A percentile compares a stretch with the other conserved stretches of the same genome.
Conservation (phyloP, 2,113 vertebrate genomes). For the Vombatus ursinus region DNA sequence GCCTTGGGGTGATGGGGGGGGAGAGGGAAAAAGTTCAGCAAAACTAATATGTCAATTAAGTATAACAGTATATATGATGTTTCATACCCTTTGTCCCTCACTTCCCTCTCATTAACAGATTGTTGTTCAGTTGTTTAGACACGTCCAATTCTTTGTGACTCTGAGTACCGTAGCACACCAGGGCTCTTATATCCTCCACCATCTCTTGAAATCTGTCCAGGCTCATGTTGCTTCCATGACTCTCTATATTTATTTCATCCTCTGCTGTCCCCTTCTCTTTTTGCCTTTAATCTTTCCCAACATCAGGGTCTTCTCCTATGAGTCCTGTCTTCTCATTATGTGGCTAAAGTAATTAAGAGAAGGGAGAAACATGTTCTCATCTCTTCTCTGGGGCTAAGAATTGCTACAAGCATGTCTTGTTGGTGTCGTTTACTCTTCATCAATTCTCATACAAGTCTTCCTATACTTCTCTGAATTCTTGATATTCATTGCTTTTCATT, state of each 20-base stretch:
- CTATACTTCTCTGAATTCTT: neutral
- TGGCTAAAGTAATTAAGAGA: no score
- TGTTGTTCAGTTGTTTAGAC: neutral
- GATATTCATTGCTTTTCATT: neutral
- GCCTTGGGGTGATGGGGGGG: no score
- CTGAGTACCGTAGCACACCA: neutral
- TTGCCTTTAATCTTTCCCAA: no score
- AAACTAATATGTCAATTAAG: neutral
- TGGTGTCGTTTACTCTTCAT: no score
- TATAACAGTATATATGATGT: neutral
- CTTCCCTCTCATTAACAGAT: neutral
- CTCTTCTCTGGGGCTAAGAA: no score
- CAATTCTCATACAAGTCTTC: no score
- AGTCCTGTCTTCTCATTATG: no score
- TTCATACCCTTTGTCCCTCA: neutral
- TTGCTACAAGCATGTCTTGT: no score
- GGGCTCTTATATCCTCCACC: neutral
- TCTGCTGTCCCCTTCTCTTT: neutral
- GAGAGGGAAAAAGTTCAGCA: neutral
- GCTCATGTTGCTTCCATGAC: neutral
- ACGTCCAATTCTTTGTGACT: neutral
- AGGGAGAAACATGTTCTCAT: no score
- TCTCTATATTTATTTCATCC: neutral
- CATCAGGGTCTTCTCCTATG: no score
- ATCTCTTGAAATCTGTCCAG: neutral